phyloP scores from a whole-genome alignment of 2,113 vertebrate species.

The Siniperca chuatsi region DNA sequence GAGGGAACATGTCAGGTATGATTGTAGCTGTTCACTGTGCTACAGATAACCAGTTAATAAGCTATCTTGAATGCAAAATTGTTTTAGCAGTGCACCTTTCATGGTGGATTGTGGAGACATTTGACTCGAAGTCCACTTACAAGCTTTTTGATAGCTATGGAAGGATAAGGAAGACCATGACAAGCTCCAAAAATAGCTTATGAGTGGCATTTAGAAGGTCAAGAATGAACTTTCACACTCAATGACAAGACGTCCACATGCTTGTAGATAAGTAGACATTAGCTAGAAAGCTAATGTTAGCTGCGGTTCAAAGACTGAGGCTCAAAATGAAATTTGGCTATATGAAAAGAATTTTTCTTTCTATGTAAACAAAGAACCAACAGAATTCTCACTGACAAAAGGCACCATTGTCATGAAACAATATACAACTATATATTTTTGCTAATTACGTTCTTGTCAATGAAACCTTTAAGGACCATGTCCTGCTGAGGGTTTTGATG shows the following conservation, averaged over 20 bases:
- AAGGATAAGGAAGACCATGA: background rate
- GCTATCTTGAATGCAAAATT: background rate
- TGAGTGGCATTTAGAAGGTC: background rate
- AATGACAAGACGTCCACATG: too few species aligned
- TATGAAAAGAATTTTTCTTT: background rate
- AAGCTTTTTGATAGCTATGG: background rate
- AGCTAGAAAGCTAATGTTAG: background rate
- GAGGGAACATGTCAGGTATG: background rate
- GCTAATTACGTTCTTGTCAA: background rate
- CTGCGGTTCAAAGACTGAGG: background rate
- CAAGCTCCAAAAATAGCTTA: background rate
- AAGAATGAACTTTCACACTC: background rate
- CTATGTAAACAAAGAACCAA: background rate
- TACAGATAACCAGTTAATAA: background rate
- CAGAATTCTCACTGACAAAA: background rate
- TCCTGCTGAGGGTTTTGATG: conserved; percentile 48
- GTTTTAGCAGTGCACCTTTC: background rate
- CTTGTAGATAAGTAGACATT: background rate
- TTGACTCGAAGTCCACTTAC: background rate
- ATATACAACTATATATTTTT: background rate
- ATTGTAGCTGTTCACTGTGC: background rate
- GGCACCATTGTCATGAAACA: background rate
- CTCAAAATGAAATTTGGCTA: background rate
- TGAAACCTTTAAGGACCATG: background rate
- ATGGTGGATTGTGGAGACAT: background rate